Evolutionary conservation across 2,888 invertebrate species (phyloP).

Genomic region (Pardosa pseudoannulata): DNA sequence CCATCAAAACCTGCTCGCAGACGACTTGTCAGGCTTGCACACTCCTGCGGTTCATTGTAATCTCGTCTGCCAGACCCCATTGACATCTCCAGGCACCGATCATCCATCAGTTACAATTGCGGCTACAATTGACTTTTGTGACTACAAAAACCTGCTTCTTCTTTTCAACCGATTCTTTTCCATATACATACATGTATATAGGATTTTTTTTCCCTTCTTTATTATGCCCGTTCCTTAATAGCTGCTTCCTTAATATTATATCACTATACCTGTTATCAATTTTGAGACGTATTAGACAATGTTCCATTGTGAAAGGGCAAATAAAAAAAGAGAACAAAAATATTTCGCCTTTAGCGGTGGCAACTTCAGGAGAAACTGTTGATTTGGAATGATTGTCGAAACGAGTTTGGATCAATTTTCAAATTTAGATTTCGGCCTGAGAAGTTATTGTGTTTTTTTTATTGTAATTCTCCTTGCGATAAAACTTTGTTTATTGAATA

Average conservation of each 20-base stretch:
- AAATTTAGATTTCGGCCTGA: neutral
- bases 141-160: conserved; percentile 49
- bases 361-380: neutral
- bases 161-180: conserved; percentile 8
- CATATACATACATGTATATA: neutral
- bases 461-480: neutral
- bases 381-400: neutral
- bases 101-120: conserved; percentile 19
- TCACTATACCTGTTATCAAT: conserved; percentile 19
- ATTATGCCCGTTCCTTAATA: conserved; percentile 1
- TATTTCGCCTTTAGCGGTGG: neutral
- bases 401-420: conserved; percentile 15
- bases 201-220: conserved; percentile 7
- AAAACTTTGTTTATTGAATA: conserved; percentile 10
- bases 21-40: conserved; percentile 7
- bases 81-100: neutral
- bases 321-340: too few relatives aligned
- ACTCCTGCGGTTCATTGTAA: conserved; percentile 12
- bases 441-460: too few relatives aligned
- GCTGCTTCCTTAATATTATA: conserved; percentile 17
- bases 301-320: conserved; percentile 11
- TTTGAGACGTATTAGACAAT: conserved; percentile 10
- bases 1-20: conserved; percentile 2
- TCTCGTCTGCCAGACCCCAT: neutral
- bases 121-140: conserved; percentile 12